Evolutionary conservation across 2,888 invertebrate genomes (phyloP), one percentile per base, ranked within the genome.

Genomic region (Platycheirus rosarum): DNA sequence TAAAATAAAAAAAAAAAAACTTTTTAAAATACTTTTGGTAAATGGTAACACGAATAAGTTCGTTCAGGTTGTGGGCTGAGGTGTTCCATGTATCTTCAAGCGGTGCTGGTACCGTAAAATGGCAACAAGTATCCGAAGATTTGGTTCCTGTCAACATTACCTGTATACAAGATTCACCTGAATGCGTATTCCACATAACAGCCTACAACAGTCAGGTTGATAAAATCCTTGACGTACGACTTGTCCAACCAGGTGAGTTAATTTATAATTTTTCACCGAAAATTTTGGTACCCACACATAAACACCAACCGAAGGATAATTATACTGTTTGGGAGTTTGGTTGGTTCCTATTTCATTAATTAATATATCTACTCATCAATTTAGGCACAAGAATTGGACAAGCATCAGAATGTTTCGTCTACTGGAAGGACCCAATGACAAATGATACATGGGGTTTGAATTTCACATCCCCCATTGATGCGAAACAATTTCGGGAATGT

Each of bases 141-240:
- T 94, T 98, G 91, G 98, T 99, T 86, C 98, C 98, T 71, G 98
- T 98, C 87, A 98, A 98, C 93, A 97, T 99, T 92, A 97, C 98
- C 86, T 98, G 98, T 92, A 96, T 98, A 89, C 97, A 97, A 92
- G 98, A 98, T 92, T 96, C 96, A 84, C 98, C 98, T 60, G 97
- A 97, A 92, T 97, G 97, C 91, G 95, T 98, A 91, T 98, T 98
- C 92, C 98, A 98, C 93, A 97, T 98, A 92, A 98, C 98, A 88
- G 98, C 98, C 87, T 98, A 98, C 93, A 98, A 98, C 93, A 97
- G 98, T 88, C 98, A 98, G 91, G 98, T 98, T 89, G 98, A 98
- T 92, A 98, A 98, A 93, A 98, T 99, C 87, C 94, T 98, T 88
- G 98, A 99, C 90, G 98, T 98, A 85, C 95, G 97, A 93, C 95